Evolutionary conservation across 2,113 vertebrate genomes (phyloP).

Genomic region (Brachypodius melanocephalos): DNA sequence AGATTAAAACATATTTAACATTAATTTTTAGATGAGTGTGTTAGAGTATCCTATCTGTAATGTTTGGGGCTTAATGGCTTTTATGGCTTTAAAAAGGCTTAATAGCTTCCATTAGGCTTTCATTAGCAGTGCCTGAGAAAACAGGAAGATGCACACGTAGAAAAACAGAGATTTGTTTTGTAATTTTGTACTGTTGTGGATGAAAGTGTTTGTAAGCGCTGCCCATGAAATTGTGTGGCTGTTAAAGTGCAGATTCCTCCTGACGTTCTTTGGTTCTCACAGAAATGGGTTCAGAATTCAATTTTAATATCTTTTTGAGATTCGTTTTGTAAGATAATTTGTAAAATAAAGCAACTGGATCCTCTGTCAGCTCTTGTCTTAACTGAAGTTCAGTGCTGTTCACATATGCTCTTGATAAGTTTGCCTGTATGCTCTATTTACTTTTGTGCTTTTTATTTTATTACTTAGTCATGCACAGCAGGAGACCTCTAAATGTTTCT

Average conservation of each 20-base stretch:
- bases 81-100: slow-evolving; percentile 11
- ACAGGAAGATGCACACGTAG: not conserved
- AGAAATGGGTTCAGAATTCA: not conserved
- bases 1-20: slow-evolving; percentile 35
- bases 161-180: slow-evolving; percentile 1
- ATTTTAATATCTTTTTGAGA: not conserved
- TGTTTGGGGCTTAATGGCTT: slow-evolving; percentile 13
- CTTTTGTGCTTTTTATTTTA: not conserved
- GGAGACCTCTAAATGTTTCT: not conserved
- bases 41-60: not conserved
- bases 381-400: not conserved
- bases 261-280: not conserved
- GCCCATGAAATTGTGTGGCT: not conserved
- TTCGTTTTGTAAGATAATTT: not conserved
- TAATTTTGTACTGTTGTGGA: not conserved
- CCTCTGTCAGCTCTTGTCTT: not conserved
- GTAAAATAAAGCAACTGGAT: not conserved
- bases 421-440: not conserved
- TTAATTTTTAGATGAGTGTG: slow-evolving; percentile 8
- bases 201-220: not conserved
- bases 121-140: not conserved
- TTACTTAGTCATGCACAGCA: not conserved
- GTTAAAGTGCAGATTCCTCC: not conserved
- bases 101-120: slow-evolving; percentile 45
- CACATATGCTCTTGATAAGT: not conserved